phyloP scores from a whole-genome alignment of 2,888 invertebrate species.

The Seira ritae region DNA sequence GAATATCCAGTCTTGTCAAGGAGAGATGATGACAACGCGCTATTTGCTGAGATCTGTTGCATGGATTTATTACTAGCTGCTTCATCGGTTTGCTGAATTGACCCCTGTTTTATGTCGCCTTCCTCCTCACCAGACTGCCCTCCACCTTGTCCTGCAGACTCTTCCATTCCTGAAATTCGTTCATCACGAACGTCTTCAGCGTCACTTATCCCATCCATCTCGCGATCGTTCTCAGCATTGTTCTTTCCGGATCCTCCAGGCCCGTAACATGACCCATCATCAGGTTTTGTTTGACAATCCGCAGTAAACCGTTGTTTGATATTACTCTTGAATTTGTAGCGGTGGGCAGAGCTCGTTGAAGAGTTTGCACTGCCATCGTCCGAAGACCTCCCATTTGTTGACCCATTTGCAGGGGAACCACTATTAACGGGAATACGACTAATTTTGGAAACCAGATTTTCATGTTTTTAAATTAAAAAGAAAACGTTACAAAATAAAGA shows the following conservation, averaged over 20 bases:
- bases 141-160: constrained; percentile 3
- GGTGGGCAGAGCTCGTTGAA: constrained; percentile 54
- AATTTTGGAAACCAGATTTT: constrained; percentile 37
- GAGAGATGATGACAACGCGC: constrained; percentile 10
- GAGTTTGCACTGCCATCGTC: constrained; percentile 61
- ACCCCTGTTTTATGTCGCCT: neutral
- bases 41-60: constrained; percentile 43
- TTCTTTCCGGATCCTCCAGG: neutral
- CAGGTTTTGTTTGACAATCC: constrained; percentile 71
- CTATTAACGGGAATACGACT: constrained; percentile 48
- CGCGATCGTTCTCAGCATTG: constrained; percentile 31
- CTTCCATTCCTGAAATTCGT: constrained; percentile 43
- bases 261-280: constrained; percentile 13
- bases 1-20: constrained; percentile 29
- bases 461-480: neutral
- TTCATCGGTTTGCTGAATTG: neutral
- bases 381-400: constrained; percentile 59
- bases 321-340: constrained; percentile 95
- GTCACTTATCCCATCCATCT: constrained; percentile 31
- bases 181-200: constrained; percentile 43
- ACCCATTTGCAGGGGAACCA: constrained; percentile 57
- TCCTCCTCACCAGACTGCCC: constrained; percentile 31
- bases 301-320: constrained; percentile 90
- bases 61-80: neutral
- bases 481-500: neutral